Conservation (phyloP, 2,888 invertebrate genomes). For the Tenthredo notha region DNA sequence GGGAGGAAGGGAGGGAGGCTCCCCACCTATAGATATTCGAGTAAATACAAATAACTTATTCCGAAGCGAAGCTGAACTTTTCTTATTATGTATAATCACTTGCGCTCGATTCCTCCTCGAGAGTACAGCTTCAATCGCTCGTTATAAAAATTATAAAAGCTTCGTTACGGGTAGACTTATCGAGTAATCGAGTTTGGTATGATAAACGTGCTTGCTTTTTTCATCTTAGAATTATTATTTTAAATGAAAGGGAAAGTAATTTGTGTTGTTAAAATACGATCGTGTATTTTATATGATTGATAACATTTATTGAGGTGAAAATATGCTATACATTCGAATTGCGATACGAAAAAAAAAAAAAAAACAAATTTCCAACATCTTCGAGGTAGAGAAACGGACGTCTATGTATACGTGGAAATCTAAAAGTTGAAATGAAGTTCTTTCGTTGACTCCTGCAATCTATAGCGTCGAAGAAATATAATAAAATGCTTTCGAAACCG, state of each 20-base stretch:
- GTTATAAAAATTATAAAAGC: slow-evolving; percentile 30
- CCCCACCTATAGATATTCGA: background rate
- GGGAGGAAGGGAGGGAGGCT: background rate
- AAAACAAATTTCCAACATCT: background rate
- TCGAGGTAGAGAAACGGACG: background rate
- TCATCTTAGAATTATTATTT: background rate
- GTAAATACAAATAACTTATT: slow-evolving; percentile 40
- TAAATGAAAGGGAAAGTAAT: background rate
- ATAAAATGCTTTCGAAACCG: background rate
- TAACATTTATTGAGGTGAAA: background rate
- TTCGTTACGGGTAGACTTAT: slow-evolving; percentile 25
- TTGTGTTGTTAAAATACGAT: background rate
- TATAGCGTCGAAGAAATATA: slow-evolving; percentile 4
- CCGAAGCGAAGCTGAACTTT: background rate
- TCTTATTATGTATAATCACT: slow-evolving; percentile 45
- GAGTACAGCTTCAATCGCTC: slow-evolving; percentile 44
- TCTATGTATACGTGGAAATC: background rate
- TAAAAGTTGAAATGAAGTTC: slow-evolving; percentile 37
- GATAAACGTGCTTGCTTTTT: background rate
- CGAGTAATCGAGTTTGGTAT: slow-evolving; percentile 25
- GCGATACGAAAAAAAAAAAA: too few relatives aligned
- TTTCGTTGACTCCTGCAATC: background rate
- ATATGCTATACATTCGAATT: background rate
- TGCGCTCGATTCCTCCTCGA: slow-evolving; percentile 16
- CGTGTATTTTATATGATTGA: background rate